Conservation (phyloP, 1,140 invertebrate species). For the Mylabris phalerata region DNA sequence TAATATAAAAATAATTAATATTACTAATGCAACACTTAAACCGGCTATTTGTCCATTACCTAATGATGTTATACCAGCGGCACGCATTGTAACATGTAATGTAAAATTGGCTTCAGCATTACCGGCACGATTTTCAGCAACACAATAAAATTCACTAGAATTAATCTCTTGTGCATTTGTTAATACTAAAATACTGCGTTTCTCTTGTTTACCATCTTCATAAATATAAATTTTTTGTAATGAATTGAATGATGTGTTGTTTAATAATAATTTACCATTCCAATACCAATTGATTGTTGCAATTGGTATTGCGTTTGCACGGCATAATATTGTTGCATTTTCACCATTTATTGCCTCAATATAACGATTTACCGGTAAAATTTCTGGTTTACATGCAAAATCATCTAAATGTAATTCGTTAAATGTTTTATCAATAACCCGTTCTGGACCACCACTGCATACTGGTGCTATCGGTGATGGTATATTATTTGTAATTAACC, state of each 20-base stretch:
- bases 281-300: slow-evolving; percentile 81
- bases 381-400: slow-evolving; percentile 81
- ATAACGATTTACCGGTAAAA: slow-evolving; percentile 65
- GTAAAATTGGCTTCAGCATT: slow-evolving; percentile 89
- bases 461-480: slow-evolving; percentile 68
- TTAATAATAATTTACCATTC: slow-evolving; percentile 71
- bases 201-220: slow-evolving; percentile 67
- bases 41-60: slow-evolving; percentile 80
- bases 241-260: slow-evolving; percentile 72
- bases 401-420: slow-evolving; percentile 71
- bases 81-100: slow-evolving; percentile 67
- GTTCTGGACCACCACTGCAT: slow-evolving; percentile 62
- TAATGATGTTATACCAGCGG: slow-evolving; percentile 69
- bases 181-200: slow-evolving; percentile 72
- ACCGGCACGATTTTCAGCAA: slow-evolving; percentile 86
- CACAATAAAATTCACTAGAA: slow-evolving; percentile 83
- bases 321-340: slow-evolving; percentile 76
- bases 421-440: slow-evolving; percentile 62
- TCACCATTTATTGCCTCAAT: slow-evolving; percentile 72
- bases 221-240: slow-evolving; percentile 73
- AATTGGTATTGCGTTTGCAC: slow-evolving; percentile 71
- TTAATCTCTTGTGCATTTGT: slow-evolving; percentile 83
- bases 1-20: slow-evolving; percentile 69
- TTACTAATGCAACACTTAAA: slow-evolving; percentile 71
- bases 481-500: slow-evolving; percentile 76